Evolutionary conservation across 2,888 invertebrate genomes (phyloP).

Genomic region (Gonocerus acuteangulatus): DNA sequence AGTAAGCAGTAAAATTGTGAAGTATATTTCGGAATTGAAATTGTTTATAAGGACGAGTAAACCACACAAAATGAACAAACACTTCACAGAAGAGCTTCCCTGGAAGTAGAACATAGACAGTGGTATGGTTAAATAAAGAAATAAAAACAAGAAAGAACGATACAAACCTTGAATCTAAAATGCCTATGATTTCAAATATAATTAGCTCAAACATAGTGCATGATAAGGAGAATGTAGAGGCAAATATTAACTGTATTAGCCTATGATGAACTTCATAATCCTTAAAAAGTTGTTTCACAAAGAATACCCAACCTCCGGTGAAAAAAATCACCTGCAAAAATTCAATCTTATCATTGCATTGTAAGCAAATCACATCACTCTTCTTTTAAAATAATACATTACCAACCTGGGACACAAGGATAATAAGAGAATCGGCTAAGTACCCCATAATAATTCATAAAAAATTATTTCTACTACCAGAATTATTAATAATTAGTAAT

Average conservation of each 20-base stretch:
- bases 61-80: too few relatives aligned
- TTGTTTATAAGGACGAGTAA: too few relatives aligned
- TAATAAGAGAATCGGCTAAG: slow-evolving; percentile 72
- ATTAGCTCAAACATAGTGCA: slow-evolving; percentile 99
- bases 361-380: too few relatives aligned
- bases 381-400: neutral
- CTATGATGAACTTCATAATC: slow-evolving; percentile 96
- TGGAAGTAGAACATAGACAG: too few relatives aligned
- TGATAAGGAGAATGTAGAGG: slow-evolving; percentile 89
- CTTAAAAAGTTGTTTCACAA: slow-evolving; percentile 90
- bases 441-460: slow-evolving; percentile 59
- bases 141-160: slow-evolving; percentile 41
- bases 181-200: slow-evolving; percentile 95
- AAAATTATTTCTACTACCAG: too few relatives aligned
- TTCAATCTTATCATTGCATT: too few relatives aligned
- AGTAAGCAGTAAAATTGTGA: too few relatives aligned
- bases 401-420: slow-evolving; percentile 70
- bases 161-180: slow-evolving; percentile 76
- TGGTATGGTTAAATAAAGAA: too few relatives aligned
- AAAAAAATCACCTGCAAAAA: slow-evolving; percentile 76
- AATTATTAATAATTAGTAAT: too few relatives aligned
- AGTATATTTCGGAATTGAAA: too few relatives aligned
- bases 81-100: too few relatives aligned
- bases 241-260: slow-evolving; percentile 90
- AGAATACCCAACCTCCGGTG: slow-evolving; percentile 95